phyloP scores from a whole-genome alignment of 2,888 invertebrate genomes.

The Margaritifera margaritifera region DNA sequence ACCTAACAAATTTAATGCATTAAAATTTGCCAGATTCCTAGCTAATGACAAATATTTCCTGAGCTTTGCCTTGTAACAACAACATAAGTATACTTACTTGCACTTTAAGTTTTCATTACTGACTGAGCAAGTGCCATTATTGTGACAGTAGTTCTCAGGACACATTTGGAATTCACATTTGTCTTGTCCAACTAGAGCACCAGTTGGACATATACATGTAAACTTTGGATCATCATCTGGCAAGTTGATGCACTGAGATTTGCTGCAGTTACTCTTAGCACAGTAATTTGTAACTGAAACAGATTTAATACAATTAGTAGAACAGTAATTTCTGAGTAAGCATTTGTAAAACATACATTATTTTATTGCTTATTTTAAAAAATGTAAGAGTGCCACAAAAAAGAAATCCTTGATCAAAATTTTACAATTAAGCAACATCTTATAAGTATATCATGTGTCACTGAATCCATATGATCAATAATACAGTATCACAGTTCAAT shows the following conservation, averaged over 20 bases:
- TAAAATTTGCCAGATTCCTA: conserved; percentile 18
- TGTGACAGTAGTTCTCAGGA: conserved; percentile 59
- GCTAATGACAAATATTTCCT: not conserved
- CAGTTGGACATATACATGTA: conserved; percentile 72
- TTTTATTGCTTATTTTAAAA: no score
- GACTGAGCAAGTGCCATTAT: conserved; percentile 79
- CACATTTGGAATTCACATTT: conserved; percentile 43
- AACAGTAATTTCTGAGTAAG: not conserved
- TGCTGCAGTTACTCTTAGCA: conserved; percentile 2
- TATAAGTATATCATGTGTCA: no score
- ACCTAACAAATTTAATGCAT: not conserved
- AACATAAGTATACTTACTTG: conserved; percentile 21
- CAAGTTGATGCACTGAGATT: conserved; percentile 71
- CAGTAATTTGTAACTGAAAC: conserved; percentile 16
- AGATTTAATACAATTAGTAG: not conserved
- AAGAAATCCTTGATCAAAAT: no score
- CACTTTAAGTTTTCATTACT: conserved; percentile 48
- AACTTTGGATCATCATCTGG: conserved; percentile 43
- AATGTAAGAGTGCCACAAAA: no score
- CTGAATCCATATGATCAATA: no score
- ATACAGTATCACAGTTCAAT: no score
- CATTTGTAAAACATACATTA: no score
- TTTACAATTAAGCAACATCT: no score
- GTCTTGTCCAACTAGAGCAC: conserved; percentile 35
- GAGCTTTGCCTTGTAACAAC: not conserved